Base-by-base conservation (phyloP, 2,888 invertebrate species). In the Temnothorax ravouxi region DNA sequence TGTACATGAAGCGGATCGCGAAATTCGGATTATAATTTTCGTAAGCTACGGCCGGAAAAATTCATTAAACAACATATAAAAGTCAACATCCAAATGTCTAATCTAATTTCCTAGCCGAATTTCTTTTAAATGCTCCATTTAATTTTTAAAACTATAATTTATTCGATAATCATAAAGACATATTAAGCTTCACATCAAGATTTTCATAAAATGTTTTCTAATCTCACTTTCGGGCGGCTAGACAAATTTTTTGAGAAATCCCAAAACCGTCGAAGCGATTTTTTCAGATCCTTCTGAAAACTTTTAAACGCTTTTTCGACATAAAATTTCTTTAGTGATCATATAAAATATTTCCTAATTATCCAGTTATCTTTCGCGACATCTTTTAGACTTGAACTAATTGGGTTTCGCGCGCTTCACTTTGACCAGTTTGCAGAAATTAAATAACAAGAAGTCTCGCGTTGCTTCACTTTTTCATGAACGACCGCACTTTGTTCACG, bases 401-500 rank as follows among this genome's bases (percentile, higher is more conserved):
- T 38, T 21, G 3, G 15, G 3, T 21, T 34, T 59, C 3, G 25
- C 13, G 29, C 52, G 66, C 29, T 47, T 47, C 0, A 47, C 13
- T 69, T 21, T 4, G 25, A 41, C 1, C 41, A 11, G 4, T 21
- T 50, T 25, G 72, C 72, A 18, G 25, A 72, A 61, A 61, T 59
- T 79, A 72, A 71, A 79, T 72, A 72, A 79, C 34, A 59, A 79
- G 25, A 59, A 83, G 47, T 83, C 34, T 59, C 41, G 18, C 41
- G 18, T 34, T 21, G 25, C 25, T 54, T 91, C 87, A 94, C 86
- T 94, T 93, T 84, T 92, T 93, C 64, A 94, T 94, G 81, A 94
- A 91, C 81, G 93, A 94, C 91, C 94, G 93, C 91, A 94, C 93
- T 80, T 94, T 94, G 83, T 93, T 94, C 44, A 94, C 93, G 77